Evolutionary conservation across 1,140 invertebrate genomes (phyloP).

Genomic region (Subanguina moxae): DNA sequence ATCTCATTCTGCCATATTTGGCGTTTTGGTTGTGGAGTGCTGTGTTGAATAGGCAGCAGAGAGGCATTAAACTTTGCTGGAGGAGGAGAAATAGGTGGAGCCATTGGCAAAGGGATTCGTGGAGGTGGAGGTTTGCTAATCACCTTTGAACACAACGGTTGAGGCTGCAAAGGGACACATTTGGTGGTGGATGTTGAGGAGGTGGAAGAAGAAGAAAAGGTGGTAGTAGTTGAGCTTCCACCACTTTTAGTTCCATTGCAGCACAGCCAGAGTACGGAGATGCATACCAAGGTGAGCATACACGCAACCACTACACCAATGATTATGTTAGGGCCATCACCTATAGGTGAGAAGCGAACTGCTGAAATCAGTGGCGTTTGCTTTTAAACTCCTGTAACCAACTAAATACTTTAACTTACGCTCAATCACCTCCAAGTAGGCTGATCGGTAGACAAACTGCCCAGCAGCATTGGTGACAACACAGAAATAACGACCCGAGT

Average conservation of each 20-base stretch:
- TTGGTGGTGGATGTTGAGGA: conserved; percentile 4
- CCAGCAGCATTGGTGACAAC: conserved; percentile 33
- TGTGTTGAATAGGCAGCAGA: background rate
- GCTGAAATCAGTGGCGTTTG: background rate
- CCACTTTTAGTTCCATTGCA: conserved; percentile 11
- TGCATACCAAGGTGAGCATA: conserved; percentile 6
- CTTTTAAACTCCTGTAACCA: no score
- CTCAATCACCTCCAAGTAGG: conserved; percentile 23
- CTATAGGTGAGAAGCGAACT: conserved; percentile 10
- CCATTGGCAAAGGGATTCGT: background rate
- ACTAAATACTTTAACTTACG: background rate
- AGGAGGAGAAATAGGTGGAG: background rate
- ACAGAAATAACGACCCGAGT: conserved; percentile 33
- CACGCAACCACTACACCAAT: conserved; percentile 4
- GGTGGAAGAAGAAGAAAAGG: conserved; percentile 6
- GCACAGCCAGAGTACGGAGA: conserved; percentile 15
- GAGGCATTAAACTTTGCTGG: background rate
- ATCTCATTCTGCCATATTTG: background rate
- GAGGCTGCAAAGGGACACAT: background rate
- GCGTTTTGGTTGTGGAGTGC: background rate
- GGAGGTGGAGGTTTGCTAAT: background rate
- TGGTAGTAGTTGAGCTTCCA: background rate
- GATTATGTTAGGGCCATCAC: conserved; percentile 8
- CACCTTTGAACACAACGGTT: background rate
- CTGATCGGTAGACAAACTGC: conserved; percentile 30